Percentiles rank a stretch among this genome's conserved stretches.
Conservation (phyloP, 2,888 invertebrate genomes). For the Cantharis flavilabris region DNA sequence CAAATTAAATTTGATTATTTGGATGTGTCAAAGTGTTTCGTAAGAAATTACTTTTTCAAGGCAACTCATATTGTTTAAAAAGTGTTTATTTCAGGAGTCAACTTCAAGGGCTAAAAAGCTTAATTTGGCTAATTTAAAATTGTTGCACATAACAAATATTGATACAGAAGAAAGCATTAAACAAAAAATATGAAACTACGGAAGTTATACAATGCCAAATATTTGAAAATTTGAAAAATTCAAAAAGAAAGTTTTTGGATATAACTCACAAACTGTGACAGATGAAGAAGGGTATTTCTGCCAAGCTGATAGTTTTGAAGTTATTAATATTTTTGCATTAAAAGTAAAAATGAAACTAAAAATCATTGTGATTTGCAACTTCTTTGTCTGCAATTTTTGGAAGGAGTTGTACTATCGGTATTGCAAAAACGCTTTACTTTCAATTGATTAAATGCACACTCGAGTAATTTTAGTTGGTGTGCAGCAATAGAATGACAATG, state of each 20-base stretch:
- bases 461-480: not conserved
- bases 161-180: no score
- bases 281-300: no score
- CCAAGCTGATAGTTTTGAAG: not conserved
- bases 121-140: no score
- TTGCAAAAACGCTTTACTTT: not conserved
- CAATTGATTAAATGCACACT: not conserved
- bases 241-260: not conserved
- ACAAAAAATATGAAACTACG: no score
- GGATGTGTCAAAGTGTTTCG: no score
- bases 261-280: not conserved
- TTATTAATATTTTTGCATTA: not conserved
- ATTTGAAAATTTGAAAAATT: not conserved
- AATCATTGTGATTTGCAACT: not conserved
- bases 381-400: not conserved
- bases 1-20: no score
- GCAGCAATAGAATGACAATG: constrained; percentile 7
- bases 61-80: no score
- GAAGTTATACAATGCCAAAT: no score
- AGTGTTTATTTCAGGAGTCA: no score
- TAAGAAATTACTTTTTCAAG: no score
- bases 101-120: no score
- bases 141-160: no score
- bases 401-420: not conserved
- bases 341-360: not conserved